Evolutionary conservation across 2,888 invertebrate genomes (phyloP), one percentile per base, ranked within the genome.

Genomic region (Drosophila mettleri): DNA sequence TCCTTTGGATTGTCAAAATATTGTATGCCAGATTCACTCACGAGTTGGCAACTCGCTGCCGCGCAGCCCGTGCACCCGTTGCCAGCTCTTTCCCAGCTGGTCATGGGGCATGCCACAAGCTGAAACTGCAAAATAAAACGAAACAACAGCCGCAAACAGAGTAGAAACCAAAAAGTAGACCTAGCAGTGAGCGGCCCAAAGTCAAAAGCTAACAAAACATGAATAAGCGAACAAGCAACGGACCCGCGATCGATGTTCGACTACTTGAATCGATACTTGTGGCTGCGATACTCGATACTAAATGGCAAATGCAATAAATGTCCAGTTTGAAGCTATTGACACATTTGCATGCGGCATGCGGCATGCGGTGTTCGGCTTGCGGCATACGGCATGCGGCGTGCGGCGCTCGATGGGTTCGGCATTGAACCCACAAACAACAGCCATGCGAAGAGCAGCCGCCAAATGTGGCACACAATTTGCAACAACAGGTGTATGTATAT

Each of bases 1-100:
- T 89, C 86, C 89, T 86, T 88, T 83, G 89, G 83, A 86, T 89
- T 89, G 89, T 88, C 89, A 86, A 85, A 85, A 85, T 89, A 84
- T 84, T 84, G 87, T 78, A 84, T 80, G 88, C 83, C 85, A 85
- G 80, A 85, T 76, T 82, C 76, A 78, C 87, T 88, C 85, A 86
- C 86, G 88, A 89, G 80, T 77, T 87, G 78, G 49, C 51, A 76
- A 41, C 52, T 51, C 20, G 64, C 65, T 16, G 34, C 52, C 51
- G 22, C 27, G 39, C 36, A 24, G 58, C 59, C 51, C 36, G 59
- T 34, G 27, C 65, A 48, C 54, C 52, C 53, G 59, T 61, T 52
- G 76, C 65, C 71, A 63, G 36, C 29, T 49, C 63, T 69, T 75
- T 80, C 84, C 68, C 78, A 80, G 78, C 65, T 78, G 80, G 78